phyloP scores from a whole-genome alignment of 1,140 invertebrate genomes.

The Eueides isabella region DNA sequence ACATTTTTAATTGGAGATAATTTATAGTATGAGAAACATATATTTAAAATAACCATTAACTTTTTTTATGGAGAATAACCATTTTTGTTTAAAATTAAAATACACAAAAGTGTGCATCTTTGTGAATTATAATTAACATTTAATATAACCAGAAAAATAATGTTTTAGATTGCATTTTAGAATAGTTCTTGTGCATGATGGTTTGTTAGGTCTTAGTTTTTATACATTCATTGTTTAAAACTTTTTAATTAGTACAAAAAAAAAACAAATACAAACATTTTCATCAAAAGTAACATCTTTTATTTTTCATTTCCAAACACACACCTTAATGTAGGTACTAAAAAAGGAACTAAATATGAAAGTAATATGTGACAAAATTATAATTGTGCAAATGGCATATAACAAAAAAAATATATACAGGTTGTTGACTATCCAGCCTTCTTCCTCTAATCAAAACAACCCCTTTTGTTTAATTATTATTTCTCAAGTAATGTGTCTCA shows the following conservation, averaged over 20 bases:
- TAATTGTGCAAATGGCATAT: background rate
- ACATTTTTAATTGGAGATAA: background rate
- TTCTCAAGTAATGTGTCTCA: too few relatives aligned
- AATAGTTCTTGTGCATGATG: constrained; percentile 55
- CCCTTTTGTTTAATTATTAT: too few relatives aligned
- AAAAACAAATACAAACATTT: constrained; percentile 56
- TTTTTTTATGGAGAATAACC: constrained; percentile 20
- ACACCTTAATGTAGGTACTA: background rate
- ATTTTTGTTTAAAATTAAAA: constrained; percentile 41
- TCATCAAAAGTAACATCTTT: constrained; percentile 9
- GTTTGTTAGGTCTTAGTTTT: constrained; percentile 66
- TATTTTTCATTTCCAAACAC: constrained; percentile 3
- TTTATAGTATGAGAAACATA: background rate
- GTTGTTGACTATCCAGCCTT: too few relatives aligned
- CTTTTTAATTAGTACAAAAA: constrained; percentile 60
- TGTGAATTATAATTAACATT: constrained; percentile 36
- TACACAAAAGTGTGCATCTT: constrained; percentile 36
- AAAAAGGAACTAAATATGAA: background rate
- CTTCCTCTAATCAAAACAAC: too few relatives aligned
- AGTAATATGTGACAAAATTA: too few relatives aligned
- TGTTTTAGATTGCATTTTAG: constrained; percentile 67
- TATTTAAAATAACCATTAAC: constrained; percentile 13
- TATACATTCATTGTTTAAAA: constrained; percentile 69
- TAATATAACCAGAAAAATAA: constrained; percentile 43
- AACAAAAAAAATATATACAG: background rate